Conservation (phyloP, 1,140 invertebrate genomes). For the Bradysia coprophila region DNA sequence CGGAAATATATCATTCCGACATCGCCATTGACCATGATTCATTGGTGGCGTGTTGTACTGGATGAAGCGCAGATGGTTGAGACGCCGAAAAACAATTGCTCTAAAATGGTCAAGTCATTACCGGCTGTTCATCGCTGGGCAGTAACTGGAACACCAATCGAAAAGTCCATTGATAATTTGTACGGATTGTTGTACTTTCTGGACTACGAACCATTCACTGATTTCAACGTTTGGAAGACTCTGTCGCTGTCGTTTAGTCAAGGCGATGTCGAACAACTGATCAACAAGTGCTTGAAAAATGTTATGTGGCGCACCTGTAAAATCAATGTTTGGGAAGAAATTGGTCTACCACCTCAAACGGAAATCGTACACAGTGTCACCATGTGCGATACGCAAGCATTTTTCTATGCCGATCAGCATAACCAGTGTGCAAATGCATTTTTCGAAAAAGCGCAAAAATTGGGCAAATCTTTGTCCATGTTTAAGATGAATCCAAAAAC, state of each 20-base stretch:
- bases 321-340: conserved; percentile 39
- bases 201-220: conserved; percentile 35
- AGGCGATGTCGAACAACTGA: conserved; percentile 27
- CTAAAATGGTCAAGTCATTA: conserved; percentile 38
- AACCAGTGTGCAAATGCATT: conserved; percentile 4
- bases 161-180: conserved; percentile 39
- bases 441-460: background rate
- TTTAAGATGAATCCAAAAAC: conserved; percentile 6
- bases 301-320: conserved; percentile 47
- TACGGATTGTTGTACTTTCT: conserved; percentile 51
- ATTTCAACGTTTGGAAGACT: conserved; percentile 30
- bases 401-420: conserved; percentile 31
- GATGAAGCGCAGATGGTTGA: conserved; percentile 77
- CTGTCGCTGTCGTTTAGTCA: conserved; percentile 31
- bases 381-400: conserved; percentile 30
- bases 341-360: conserved; percentile 29
- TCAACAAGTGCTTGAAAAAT: conserved; percentile 30
- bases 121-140: conserved; percentile 55
- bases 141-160: conserved; percentile 58
- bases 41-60: conserved; percentile 63
- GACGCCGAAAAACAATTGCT: conserved; percentile 20
- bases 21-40: conserved; percentile 41
- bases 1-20: conserved; percentile 19
- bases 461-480: background rate
- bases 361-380: conserved; percentile 23